A percentile compares a stretch with the other conserved stretches of the same genome.
phyloP scores from a whole-genome alignment of 2,113 vertebrate species.

The Guaruba guarouba region DNA sequence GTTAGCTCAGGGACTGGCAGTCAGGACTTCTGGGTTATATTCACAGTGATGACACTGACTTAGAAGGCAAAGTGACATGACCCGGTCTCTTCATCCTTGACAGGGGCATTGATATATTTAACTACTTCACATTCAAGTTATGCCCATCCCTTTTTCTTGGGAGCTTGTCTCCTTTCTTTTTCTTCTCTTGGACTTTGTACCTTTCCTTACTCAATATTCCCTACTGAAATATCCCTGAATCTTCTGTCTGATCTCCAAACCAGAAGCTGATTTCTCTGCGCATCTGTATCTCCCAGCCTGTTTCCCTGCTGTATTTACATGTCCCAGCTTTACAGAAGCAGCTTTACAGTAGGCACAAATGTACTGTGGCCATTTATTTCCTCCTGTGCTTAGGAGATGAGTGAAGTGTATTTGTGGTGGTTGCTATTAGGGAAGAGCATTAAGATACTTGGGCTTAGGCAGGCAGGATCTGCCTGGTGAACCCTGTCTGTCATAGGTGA shows the following conservation, averaged over 20 bases:
- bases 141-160: background rate
- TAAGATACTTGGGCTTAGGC: background rate
- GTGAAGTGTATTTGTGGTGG: background rate
- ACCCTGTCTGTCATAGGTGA: background rate
- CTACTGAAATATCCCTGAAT: background rate
- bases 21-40: background rate
- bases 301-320: background rate
- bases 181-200: background rate
- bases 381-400: background rate
- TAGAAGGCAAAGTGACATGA: background rate
- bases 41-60: background rate
- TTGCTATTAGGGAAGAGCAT: background rate
- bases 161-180: background rate
- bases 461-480: background rate
- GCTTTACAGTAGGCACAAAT: background rate
- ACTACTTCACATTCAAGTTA: background rate
- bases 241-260: background rate
- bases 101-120: background rate
- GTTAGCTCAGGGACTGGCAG: background rate
- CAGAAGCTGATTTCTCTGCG: background rate
- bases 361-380: slow-evolving; percentile 8
- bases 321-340: background rate
- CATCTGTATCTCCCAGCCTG: background rate
- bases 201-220: background rate
- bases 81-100: background rate